A percentile compares a stretch with the other conserved stretches of the same genome.
These are phyloP conservation scores for Lates calcarifer DNA, from an alignment of 2,113 vertebrate genomes.

Conservation along the genomic window DNA sequence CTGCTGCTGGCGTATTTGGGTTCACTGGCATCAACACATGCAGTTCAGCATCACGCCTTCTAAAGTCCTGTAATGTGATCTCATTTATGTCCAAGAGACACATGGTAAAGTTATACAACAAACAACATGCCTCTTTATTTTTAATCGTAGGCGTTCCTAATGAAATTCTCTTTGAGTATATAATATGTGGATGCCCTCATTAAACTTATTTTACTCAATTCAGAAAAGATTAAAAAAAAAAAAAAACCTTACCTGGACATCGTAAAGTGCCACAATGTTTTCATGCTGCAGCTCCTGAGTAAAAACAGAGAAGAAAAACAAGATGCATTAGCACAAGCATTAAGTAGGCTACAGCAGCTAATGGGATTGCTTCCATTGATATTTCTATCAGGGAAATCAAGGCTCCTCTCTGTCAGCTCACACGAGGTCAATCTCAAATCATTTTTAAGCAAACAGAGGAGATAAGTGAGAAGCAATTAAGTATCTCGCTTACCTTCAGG, in stretches of 20 bases:
- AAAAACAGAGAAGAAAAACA: conserved; percentile 56
- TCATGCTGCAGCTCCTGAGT: conserved; percentile 97
- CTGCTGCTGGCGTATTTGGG: too few relatives aligned
- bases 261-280: conserved; percentile 98
- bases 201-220: neutral
- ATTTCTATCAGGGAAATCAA: neutral
- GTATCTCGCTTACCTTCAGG: conserved; percentile 89
- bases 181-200: neutral
- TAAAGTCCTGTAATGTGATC: too few relatives aligned
- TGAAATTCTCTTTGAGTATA: neutral
- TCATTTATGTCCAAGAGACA: too few relatives aligned
- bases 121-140: too few relatives aligned
- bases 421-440: conserved; percentile 6
- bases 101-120: too few relatives aligned
- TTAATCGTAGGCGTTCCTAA: neutral
- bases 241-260: conserved; percentile 92
- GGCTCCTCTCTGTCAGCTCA: neutral
- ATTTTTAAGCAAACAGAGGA: conserved; percentile 12
- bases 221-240: conserved; percentile 34
- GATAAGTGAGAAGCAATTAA: conserved; percentile 36
- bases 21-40: too few relatives aligned
- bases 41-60: too few relatives aligned
- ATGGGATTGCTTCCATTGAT: neutral
- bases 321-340: neutral
- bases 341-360: neutral